Evolutionary conservation across 2,113 vertebrate species (phyloP).

Genomic region (Excalfactoria chinensis): DNA sequence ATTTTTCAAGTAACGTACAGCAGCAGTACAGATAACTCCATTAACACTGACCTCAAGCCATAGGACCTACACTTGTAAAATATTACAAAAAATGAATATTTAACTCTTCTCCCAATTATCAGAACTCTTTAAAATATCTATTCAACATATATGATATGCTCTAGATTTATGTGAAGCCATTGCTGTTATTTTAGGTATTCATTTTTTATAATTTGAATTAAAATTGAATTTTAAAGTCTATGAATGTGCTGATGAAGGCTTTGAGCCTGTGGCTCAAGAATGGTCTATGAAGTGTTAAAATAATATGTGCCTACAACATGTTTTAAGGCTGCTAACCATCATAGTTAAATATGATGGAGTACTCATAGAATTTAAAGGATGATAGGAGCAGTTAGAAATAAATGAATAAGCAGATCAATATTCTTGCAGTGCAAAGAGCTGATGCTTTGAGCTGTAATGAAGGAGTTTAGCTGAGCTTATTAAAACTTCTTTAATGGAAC

Average conservation of each 20-base stretch:
- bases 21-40: neutral
- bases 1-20: neutral
- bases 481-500: neutral
- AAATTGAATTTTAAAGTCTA: neutral
- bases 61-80: slow-evolving; percentile 16
- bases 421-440: neutral
- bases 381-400: neutral
- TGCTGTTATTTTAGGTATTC: neutral
- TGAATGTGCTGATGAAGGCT: neutral
- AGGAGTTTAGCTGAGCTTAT: neutral
- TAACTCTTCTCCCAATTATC: neutral
- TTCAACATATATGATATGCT: neutral
- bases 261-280: neutral
- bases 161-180: neutral
- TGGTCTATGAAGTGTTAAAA: neutral
- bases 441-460: neutral
- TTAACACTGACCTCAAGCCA: slow-evolving; percentile 9
- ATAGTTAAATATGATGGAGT: neutral
- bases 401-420: neutral
- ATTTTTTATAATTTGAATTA: neutral
- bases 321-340: neutral
- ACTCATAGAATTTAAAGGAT: neutral
- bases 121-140: neutral
- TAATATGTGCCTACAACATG: neutral
- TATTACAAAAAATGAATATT: neutral